Percentiles rank a stretch among this genome's conserved stretches.
These are phyloP conservation scores for Eidolon helvum DNA, from an alignment of 2,113 vertebrate species.

Conservation along the genomic window DNA sequence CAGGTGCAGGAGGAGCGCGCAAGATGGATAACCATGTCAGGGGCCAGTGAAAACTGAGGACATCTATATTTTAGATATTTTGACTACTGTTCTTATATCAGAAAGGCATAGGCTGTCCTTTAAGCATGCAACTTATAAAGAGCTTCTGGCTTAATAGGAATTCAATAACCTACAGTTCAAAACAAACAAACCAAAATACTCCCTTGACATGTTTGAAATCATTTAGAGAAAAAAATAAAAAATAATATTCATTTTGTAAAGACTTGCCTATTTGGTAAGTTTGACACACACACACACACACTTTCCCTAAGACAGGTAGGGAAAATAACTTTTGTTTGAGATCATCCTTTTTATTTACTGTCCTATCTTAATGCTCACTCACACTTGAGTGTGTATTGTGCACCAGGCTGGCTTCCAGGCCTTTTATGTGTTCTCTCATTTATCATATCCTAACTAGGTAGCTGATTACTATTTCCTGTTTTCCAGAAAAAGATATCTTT, in stretches of 20 bases:
- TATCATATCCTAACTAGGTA: background rate
- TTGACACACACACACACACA: background rate
- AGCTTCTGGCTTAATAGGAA: background rate
- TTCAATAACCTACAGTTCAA: background rate
- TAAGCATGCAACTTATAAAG: background rate
- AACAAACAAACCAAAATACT: background rate
- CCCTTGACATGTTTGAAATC: background rate
- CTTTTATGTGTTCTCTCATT: background rate
- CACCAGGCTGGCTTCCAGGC: too few relatives aligned
- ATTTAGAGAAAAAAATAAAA: background rate
- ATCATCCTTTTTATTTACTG: background rate
- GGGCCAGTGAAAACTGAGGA: accelerated
- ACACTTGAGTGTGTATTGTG: background rate
- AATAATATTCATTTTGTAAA: background rate
- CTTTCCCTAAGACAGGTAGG: background rate
- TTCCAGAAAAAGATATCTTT: background rate
- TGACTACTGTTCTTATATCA: background rate
- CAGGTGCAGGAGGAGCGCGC: background rate
- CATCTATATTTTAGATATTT: background rate
- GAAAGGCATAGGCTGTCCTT: background rate
- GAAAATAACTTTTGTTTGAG: background rate
- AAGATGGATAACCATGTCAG: background rate
- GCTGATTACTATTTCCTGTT: background rate
- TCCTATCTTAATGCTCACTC: background rate
- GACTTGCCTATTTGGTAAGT: background rate